phyloP scores from a whole-genome alignment of 2,113 vertebrate genomes.

The Pygoscelis antarcticus region DNA sequence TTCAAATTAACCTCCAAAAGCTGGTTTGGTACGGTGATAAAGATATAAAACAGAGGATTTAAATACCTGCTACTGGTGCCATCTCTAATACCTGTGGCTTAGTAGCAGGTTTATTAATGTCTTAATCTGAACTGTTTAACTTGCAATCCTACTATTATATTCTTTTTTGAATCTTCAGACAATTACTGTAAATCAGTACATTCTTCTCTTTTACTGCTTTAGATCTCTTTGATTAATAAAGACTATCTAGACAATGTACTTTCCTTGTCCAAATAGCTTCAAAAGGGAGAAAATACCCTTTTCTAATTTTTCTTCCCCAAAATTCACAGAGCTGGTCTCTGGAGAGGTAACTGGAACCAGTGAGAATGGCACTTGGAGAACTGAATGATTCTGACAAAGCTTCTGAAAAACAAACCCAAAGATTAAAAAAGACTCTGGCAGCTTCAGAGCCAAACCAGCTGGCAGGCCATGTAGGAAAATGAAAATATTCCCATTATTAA shows the following conservation, averaged over 20 bases:
- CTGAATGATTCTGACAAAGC: not conserved
- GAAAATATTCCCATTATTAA: not conserved
- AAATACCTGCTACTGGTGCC: not conserved
- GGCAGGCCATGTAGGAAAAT: not conserved
- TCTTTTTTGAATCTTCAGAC: not conserved
- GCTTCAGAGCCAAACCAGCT: not conserved
- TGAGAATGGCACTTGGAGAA: not conserved
- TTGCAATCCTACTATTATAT: not conserved
- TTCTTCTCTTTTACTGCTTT: not conserved
- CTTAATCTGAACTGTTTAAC: not conserved
- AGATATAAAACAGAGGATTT: not conserved
- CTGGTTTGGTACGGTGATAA: not conserved
- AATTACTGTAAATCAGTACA: not conserved
- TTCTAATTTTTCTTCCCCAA: not conserved
- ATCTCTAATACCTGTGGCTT: not conserved
- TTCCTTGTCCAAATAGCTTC: not conserved
- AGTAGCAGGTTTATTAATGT: not conserved
- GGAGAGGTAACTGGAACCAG: not conserved
- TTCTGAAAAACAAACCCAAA: not conserved
- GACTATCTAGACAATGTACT: not conserved
- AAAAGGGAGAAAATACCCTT: not conserved
- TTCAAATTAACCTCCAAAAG: not conserved
- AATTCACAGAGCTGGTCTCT: not conserved
- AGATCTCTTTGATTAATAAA: not conserved
- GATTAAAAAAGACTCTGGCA: not conserved